Conservation (phyloP, 2,113 vertebrate species). For the Antidorcas marsupialis region DNA sequence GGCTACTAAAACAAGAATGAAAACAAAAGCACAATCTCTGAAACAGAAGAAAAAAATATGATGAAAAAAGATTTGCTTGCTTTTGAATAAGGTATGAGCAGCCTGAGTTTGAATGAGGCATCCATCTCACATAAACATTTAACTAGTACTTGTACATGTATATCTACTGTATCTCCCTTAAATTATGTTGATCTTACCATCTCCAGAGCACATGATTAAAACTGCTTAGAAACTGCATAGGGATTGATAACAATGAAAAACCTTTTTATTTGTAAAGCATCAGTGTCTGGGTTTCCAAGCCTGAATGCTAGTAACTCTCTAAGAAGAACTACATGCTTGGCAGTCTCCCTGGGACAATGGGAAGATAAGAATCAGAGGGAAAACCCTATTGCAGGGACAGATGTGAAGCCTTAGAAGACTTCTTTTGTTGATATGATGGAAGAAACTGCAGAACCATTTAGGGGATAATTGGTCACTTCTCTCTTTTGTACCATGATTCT, state of each 20-base stretch:
- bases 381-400: not conserved
- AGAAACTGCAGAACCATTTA: not conserved
- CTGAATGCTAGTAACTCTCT: not conserved
- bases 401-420: not conserved
- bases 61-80: not conserved
- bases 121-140: not conserved
- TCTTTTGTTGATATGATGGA: slow-evolving; percentile 30
- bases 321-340: not conserved
- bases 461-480: not conserved
- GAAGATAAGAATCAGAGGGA: not conserved
- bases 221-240: not conserved
- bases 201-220: not conserved
- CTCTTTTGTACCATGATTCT: not conserved
- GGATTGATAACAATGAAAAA: not conserved
- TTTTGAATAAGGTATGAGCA: not conserved
- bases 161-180: not conserved
- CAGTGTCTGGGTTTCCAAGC: not conserved
- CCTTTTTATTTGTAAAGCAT: not conserved
- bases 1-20: not conserved
- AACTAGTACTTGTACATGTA: not conserved
- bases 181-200: not conserved
- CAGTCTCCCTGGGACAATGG: not conserved
- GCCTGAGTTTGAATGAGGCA: not conserved
- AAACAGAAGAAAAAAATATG: not conserved
- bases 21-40: not conserved